phyloP scores from a whole-genome alignment of 2,888 invertebrate genomes.

The Aphidoletes aphidimyza region DNA sequence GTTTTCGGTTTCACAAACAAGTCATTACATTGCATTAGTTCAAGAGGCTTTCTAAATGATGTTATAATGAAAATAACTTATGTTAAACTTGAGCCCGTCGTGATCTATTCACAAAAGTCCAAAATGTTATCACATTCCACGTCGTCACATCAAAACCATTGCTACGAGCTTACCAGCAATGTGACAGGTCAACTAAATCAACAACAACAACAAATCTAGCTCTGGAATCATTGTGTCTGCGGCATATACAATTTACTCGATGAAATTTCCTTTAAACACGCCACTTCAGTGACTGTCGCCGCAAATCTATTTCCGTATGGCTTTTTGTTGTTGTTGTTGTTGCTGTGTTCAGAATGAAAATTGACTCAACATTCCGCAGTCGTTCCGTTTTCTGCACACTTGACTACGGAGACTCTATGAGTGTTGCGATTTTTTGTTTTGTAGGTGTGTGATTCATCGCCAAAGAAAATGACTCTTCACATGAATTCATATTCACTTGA shows the following conservation, averaged over 20 bases:
- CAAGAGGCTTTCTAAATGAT: too few relatives aligned
- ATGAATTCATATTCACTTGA: background rate
- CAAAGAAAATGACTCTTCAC: background rate
- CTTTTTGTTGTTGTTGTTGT: background rate
- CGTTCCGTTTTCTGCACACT: background rate
- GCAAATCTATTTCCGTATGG: slow-evolving; percentile 25
- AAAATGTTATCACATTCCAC: background rate
- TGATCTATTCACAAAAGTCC: background rate
- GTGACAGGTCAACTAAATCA: slow-evolving; percentile 3
- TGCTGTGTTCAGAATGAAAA: background rate
- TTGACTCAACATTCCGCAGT: background rate
- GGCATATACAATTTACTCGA: background rate
- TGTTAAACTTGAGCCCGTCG: too few relatives aligned
- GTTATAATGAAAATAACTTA: too few relatives aligned
- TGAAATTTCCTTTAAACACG: slow-evolving; percentile 2
- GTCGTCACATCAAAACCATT: background rate
- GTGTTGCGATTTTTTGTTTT: slow-evolving; percentile 29
- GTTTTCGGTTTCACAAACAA: too few relatives aligned
- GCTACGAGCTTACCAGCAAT: background rate
- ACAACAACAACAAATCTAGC: background rate
- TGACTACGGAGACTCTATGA: background rate
- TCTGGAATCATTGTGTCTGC: slow-evolving; percentile 21
- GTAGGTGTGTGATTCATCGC: background rate
- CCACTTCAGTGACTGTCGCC: slow-evolving; percentile 10
- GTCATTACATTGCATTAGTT: background rate